These are phyloP conservation scores for Bufotes viridis DNA, from an alignment of 2,797 vertebrate species.

Conservation along the genomic window DNA sequence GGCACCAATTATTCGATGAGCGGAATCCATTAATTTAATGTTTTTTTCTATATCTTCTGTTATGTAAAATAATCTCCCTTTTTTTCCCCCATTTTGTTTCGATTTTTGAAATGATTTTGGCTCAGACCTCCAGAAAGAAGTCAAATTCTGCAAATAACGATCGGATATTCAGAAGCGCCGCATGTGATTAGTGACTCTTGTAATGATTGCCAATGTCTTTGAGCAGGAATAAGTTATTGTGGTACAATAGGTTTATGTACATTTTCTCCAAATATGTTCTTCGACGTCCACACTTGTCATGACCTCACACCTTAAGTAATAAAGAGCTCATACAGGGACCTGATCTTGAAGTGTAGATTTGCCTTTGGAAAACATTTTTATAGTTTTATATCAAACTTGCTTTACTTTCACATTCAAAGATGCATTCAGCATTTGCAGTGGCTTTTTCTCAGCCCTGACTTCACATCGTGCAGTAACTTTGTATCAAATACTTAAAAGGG, in stretches of 20 bases:
- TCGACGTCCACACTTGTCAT: neutral
- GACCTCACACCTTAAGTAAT: neutral
- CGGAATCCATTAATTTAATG: conserved; percentile 38
- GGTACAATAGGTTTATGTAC: neutral
- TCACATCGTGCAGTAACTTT: neutral
- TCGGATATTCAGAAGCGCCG: neutral
- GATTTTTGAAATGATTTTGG: conserved; percentile 35
- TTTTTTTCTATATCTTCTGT: conserved; percentile 35
- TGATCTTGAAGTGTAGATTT: neutral
- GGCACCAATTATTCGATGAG: conserved; percentile 82
- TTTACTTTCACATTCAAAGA: neutral
- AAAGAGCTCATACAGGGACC: too few relatives aligned
- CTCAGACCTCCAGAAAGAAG: neutral
- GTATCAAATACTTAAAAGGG: neutral
- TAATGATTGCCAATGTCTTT: neutral
- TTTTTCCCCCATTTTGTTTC: neutral
- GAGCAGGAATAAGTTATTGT: conserved; percentile 7
- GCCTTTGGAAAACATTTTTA: neutral
- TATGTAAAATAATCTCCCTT: conserved; percentile 35
- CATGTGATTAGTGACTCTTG: neutral
- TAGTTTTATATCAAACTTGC: neutral
- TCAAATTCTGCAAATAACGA: neutral
- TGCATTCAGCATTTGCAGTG: neutral
- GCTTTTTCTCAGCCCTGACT: neutral
- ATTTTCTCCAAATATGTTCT: neutral